Evolutionary conservation across 2,888 invertebrate genomes (phyloP), one percentile per base, ranked within the genome.

Genomic region (Heliothis peltigera): DNA sequence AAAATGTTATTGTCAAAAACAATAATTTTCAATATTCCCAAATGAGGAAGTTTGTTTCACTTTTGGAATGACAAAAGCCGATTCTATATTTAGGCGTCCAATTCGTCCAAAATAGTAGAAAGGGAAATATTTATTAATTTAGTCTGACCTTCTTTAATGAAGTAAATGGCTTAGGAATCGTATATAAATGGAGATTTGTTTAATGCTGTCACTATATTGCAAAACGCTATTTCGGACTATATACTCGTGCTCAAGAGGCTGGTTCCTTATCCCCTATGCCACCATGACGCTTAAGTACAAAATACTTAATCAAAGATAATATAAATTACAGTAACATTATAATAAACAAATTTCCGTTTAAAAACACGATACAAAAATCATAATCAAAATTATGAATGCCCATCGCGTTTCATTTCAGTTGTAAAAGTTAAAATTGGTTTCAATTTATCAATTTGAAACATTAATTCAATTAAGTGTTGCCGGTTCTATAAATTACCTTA

Each of bases 361-460:
- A 52, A 58, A 76, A 75, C 75, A 70, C 57, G 74, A 66, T 61
- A 52, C 62, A 64, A 55, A 65, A 54, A 65, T 66, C 62, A 32
- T 64, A 79, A 52, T 35, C 25, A 54, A 67, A 79, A 75, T 79
- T 69, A 79, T 79, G 65, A 67, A 64, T 75, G 72, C 69, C 44
- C 48, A 66, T 70, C 77, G 75, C 80, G 80, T 72, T 79, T 75
- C 64, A 79, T 79, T 77, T 77, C 65, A 70, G 60, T 61, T 79
- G 79, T 79, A 81, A 71, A 80, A 68, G 57, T 73, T 65, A 66
- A 79, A 79, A 81, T 82, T 77, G 77, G 69, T 84, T 77, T 66
- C 77, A 84, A 84, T 84, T 82, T 82, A 82, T 77, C 80, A 81
- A 71, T 81, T 79, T 81, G 83, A 77, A 75, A 84, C 80, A 83